These are phyloP conservation scores for Bimastos eiseni DNA, from an alignment of 2,888 invertebrate genomes.

Conservation along the genomic window DNA sequence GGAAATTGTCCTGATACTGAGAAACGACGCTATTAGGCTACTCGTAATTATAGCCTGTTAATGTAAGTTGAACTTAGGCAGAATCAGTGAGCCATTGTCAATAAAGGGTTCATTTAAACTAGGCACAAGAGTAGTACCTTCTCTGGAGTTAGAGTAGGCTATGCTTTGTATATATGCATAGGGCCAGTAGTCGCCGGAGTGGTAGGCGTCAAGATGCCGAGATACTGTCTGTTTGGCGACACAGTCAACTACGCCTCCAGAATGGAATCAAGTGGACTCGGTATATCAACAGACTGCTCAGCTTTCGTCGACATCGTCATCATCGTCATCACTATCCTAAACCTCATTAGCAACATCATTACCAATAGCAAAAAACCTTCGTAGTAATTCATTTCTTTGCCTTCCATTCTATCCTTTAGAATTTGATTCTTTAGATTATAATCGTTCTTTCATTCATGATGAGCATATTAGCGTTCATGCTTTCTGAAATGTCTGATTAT, in stretches of 20 bases:
- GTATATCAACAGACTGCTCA: neutral
- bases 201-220: slow-evolving; percentile 37
- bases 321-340: neutral
- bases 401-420: too few relatives aligned
- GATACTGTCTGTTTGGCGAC: slow-evolving; percentile 30
- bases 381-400: too few relatives aligned
- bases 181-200: slow-evolving; percentile 36
- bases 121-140: neutral
- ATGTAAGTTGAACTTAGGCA: neutral
- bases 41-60: neutral
- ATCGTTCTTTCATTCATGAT: too few relatives aligned
- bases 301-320: too few relatives aligned
- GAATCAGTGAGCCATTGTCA: neutral
- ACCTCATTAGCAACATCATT: neutral
- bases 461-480: too few relatives aligned
- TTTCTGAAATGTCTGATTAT: too few relatives aligned
- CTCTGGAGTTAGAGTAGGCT: neutral
- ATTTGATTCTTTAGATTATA: too few relatives aligned
- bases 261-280: slow-evolving; percentile 32
- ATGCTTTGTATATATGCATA: neutral
- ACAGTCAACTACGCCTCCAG: slow-evolving; percentile 32
- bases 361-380: too few relatives aligned
- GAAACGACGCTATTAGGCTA: too few relatives aligned
- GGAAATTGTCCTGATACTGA: too few relatives aligned
- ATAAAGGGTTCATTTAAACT: neutral